phyloP scores from a whole-genome alignment of 2,888 invertebrate species.

The Coremacera marginata region DNA sequence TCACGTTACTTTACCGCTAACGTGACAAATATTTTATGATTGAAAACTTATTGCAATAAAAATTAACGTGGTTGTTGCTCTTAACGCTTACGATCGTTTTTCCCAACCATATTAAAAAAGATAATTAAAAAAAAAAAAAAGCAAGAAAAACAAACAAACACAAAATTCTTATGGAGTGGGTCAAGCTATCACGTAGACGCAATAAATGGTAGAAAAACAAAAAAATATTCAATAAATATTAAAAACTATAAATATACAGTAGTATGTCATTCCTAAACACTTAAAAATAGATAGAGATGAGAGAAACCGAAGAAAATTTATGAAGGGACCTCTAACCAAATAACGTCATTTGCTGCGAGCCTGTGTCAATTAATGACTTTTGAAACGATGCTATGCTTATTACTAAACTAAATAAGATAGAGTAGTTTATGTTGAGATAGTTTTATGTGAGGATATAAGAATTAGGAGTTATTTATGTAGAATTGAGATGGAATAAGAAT shows the following conservation, averaged over 20 bases:
- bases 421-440: too few species aligned
- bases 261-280: neutral
- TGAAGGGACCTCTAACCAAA: neutral
- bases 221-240: too few species aligned
- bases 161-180: neutral
- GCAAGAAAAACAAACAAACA: neutral
- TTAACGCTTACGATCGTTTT: neutral
- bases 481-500: neutral
- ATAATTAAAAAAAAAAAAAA: too few species aligned
- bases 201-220: too few species aligned
- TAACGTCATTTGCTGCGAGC: slow-evolving; percentile 4
- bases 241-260: too few species aligned
- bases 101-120: neutral
- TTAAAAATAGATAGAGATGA: neutral
- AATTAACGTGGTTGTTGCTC: too few species aligned
- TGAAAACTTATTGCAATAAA: too few species aligned
- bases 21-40: too few species aligned
- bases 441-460: neutral
- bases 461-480: neutral
- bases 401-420: too few species aligned
- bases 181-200: neutral
- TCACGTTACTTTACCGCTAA: too few species aligned
- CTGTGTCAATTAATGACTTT: too few species aligned
- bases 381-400: too few species aligned
- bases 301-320: slow-evolving; percentile 6